Base-by-base conservation (phyloP, 2,113 vertebrate species). In the Alethe castanea region DNA sequence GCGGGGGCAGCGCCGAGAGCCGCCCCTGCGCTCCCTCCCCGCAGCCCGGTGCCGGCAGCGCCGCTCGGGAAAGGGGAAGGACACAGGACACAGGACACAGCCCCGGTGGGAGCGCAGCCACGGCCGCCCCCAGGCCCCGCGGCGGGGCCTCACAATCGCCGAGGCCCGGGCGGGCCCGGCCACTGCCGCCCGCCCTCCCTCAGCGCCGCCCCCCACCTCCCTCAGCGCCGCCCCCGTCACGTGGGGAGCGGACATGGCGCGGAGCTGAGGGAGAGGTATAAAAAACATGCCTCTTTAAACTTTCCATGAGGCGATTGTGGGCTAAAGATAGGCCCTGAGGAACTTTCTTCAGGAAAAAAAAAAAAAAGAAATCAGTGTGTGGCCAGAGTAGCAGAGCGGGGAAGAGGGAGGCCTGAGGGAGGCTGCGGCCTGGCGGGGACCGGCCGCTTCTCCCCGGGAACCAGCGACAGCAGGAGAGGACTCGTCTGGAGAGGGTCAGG, bases 261-360 rank as follows among this genome's bases (percentile, higher is more conserved):
- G 28, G 69, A 15, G 50, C n/a, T 19, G 50, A 6, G 70, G 15
- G 9, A 11, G 28, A 1, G 28, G 5, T 0, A 19, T 0, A 19
- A 1, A 28, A 2, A 28, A 5, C 16, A 6, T 3, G 2, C 33
- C 5, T 14, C 2, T 1, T 0, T 20, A 3, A 29, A 52, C 24
- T 52, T 52, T 18, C 13, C 3, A 1, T 1, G 16, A 23, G 36
- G 15, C 20, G 11, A 0, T 9, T 5, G 0, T 5, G 44, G 28
- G 24, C n/a, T 45, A 7, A 6, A 5, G 26, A 7, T 1, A 0
- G 52, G 52, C 5, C 14, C 19, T 15, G 26, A 4, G 9, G 53
- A 17, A 4, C 7, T 29, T 29, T 23, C 36, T 23, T 19, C 5
- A 0, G 52, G 19, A 6, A 38, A 52, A 36, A 7, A 14, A 31